Evolutionary conservation across 2,113 vertebrate genomes (phyloP).

Genomic region (Hyaena hyaena): DNA sequence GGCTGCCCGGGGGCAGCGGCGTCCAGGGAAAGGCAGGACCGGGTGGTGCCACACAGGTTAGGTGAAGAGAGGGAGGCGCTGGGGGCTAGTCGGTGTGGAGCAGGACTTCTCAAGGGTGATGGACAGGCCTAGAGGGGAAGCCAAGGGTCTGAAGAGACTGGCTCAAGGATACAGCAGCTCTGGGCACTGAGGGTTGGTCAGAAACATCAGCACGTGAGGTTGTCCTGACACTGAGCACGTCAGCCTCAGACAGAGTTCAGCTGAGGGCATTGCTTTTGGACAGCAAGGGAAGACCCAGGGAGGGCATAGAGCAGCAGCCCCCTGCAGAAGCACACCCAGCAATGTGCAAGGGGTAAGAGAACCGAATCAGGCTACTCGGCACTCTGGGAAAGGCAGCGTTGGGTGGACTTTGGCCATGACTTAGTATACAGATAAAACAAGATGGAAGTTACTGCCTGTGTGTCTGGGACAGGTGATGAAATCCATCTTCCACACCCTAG

Average conservation of each 20-base stretch:
- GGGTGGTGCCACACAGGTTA: not conserved
- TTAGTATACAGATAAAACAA: not conserved
- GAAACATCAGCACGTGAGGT: not conserved
- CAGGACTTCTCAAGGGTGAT: not conserved
- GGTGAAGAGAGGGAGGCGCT: not conserved
- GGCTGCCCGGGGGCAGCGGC: too few species aligned
- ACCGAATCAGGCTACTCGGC: not conserved
- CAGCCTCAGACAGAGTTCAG: not conserved
- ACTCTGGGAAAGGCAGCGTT: too few species aligned
- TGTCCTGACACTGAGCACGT: not conserved
- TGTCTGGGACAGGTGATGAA: not conserved
- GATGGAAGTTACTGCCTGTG: too few species aligned
- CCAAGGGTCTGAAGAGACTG: not conserved
- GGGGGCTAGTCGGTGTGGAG: not conserved
- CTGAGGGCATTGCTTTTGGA: not conserved
- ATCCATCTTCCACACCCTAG: not conserved
- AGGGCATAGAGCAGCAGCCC: fast-evolving
- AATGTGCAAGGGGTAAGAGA: too few species aligned
- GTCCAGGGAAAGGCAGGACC: not conserved
- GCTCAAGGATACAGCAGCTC: not conserved
- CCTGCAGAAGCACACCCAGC: not conserved
- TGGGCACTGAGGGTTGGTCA: not conserved
- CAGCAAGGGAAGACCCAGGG: not conserved
- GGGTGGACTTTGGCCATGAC: not conserved
- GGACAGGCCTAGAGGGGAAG: not conserved